Evolutionary conservation across 2,888 invertebrate genomes (phyloP), one percentile per base, ranked within the genome.

Genomic region (Tetanocera ferruginea): DNA sequence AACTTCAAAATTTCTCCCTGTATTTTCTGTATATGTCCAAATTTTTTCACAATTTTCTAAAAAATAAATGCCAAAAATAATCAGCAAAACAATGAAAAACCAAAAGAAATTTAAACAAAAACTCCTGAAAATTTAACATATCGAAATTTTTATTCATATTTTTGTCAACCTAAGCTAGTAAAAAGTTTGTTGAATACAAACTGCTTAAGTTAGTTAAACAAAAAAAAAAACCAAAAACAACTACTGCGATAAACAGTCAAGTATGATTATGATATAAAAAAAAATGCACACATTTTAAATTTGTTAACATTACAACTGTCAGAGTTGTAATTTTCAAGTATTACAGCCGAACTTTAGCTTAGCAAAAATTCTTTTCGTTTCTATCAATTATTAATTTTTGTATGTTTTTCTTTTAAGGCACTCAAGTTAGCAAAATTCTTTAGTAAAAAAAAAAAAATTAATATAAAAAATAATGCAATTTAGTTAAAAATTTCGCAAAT

Each of bases 61-160:
- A 64, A 74, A 6, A 31, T n/a, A 80, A 77, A 79, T 81, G 81
- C 80, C 78, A 81, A 81, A 82, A 79, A 67, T 67, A 73, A 43
- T 25, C 19, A 49, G 5, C 8, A 43, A 77, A 77, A 51, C 67
- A 49, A 79, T 78, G 60, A 76, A 74, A 66, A 80, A 76, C n/a
- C 66, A 64, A 77, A 71, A 78, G 74, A 74, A 78, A 74, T 37
- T 19, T 23, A 66, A 79, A 62, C 66, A 81, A 78, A 79, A 80
- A 81, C 80, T 87, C 86, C 85, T 87, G 88, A 87, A 88, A 88
- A 87, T 86, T 85, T 82, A 86, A 87, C 87, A 87, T 87, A 87
- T 87, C 87, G 85, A 87, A 84, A 87, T 86, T 85, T 83, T 69
- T 81, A 81, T 79, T 78, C 75, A 80, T 80, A 79, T 79, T 78